Conservation (phyloP, 2,113 vertebrate genomes). For the Ceyx melanurus region DNA sequence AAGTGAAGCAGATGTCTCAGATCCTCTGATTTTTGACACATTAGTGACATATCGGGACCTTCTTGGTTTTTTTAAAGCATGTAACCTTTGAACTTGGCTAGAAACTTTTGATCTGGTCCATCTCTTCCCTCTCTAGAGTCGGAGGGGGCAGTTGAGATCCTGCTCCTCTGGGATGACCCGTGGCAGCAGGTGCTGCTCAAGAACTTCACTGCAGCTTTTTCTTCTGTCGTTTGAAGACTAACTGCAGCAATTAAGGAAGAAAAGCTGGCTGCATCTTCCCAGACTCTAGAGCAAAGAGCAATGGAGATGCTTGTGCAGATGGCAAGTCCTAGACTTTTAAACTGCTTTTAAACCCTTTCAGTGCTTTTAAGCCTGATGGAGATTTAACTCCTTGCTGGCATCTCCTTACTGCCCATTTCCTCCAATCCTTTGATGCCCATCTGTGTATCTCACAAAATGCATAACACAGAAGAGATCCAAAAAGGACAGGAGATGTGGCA, state of each 20-base stretch:
- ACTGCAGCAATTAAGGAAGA: not conserved
- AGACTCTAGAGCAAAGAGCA: not conserved
- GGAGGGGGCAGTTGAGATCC: fast-evolving
- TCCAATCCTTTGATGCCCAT: not conserved
- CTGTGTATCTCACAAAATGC: not conserved
- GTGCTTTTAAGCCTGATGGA: not conserved
- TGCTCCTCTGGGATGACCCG: fast-evolving
- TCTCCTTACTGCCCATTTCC: not conserved
- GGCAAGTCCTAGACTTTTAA: not conserved
- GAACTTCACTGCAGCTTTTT: not conserved
- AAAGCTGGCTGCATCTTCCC: not conserved
- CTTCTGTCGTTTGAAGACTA: not conserved
- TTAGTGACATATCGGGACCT: not conserved
- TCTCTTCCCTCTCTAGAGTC: not conserved
- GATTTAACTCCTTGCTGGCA: not conserved
- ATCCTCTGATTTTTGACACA: not conserved
- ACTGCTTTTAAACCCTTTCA: not conserved
- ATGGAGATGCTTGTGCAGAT: not conserved
- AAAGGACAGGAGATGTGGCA: not conserved
- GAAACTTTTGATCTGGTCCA: not conserved
- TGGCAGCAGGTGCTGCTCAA: fast-evolving
- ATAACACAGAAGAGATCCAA: not conserved
- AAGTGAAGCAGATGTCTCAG: not conserved
- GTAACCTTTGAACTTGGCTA: not conserved
- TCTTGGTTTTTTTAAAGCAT: not conserved